Conservation (phyloP, 2,113 vertebrate species). For the Chiloscyllium plagiosum region DNA sequence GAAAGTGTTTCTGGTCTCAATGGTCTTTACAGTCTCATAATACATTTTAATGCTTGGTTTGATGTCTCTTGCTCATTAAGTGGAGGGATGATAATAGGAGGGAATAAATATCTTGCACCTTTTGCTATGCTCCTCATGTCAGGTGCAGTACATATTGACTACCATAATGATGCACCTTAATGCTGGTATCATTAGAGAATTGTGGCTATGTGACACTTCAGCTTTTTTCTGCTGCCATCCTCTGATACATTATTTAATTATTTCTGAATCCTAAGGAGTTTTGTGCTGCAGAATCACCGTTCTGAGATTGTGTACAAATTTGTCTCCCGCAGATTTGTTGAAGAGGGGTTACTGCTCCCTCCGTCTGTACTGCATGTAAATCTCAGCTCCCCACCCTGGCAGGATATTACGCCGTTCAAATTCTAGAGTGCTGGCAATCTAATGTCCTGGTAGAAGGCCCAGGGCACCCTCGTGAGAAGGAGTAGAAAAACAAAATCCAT, state of each 20-base stretch:
- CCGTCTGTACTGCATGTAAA: not conserved
- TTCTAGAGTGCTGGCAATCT: not conserved
- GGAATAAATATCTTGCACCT: not conserved
- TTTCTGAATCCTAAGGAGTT: not conserved
- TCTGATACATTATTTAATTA: not conserved
- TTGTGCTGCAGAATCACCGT: not conserved
- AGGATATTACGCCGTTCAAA: not conserved
- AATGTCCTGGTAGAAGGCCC: no score
- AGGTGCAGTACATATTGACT: not conserved
- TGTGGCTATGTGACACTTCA: not conserved
- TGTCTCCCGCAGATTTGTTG: not conserved
- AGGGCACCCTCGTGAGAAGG: not conserved
- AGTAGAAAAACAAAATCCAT: not conserved
- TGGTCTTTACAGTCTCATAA: not conserved
- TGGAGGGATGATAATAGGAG: not conserved
- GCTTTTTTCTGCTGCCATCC: not conserved
- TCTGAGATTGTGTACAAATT: not conserved
- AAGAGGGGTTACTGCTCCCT: not conserved
- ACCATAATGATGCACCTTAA: not conserved
- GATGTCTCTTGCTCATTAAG: not conserved
- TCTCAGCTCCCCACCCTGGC: not conserved
- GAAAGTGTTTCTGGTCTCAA: not conserved
- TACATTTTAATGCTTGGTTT: slow-evolving; percentile 21
- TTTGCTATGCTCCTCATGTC: not conserved
- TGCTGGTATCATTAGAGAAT: slow-evolving; percentile 6